Percentiles rank a stretch among this genome's conserved stretches.
These are phyloP conservation scores for Pogonomyrmex barbatus DNA, from an alignment of 1,140 invertebrate genomes.

Conservation along the genomic window DNA sequence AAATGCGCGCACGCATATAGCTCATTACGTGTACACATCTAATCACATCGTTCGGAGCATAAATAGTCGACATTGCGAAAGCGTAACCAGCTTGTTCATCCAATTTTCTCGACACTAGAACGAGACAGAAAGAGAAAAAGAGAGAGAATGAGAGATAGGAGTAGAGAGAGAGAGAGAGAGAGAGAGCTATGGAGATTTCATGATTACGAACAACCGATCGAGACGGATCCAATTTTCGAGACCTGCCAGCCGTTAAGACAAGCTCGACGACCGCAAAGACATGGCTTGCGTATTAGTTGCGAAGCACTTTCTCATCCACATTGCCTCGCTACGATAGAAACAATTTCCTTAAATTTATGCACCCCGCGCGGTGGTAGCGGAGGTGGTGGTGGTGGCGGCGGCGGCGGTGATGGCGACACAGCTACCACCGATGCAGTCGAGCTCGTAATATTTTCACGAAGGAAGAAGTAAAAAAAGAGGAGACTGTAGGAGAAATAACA, in stretches of 20 bases:
- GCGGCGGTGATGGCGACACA: not conserved
- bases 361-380: conserved; percentile 61
- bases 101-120: conserved; percentile 17
- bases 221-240: conserved; percentile 79
- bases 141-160: not conserved
- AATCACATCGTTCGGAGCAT: conserved; percentile 18
- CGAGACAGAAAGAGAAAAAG: not conserved
- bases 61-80: conserved; percentile 31
- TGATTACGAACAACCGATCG: conserved; percentile 56
- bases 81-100: conserved; percentile 35
- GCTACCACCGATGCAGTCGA: conserved; percentile 63
- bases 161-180: not conserved
- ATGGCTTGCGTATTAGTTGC: conserved; percentile 76
- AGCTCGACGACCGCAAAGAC: conserved; percentile 74
- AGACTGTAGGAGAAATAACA: conserved; percentile 69
- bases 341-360: conserved; percentile 83
- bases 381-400: not conserved
- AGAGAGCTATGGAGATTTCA: conserved; percentile 15
- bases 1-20: not conserved
- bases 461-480: conserved; percentile 58
- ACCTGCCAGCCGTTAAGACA: conserved; percentile 78
- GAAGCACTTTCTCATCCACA: conserved; percentile 68
- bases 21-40: conserved; percentile 37
- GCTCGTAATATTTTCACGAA: conserved; percentile 79
- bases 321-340: conserved; percentile 76